Conservation (phyloP, 1,140 invertebrate species). For the Homalodisca vitripennis region DNA sequence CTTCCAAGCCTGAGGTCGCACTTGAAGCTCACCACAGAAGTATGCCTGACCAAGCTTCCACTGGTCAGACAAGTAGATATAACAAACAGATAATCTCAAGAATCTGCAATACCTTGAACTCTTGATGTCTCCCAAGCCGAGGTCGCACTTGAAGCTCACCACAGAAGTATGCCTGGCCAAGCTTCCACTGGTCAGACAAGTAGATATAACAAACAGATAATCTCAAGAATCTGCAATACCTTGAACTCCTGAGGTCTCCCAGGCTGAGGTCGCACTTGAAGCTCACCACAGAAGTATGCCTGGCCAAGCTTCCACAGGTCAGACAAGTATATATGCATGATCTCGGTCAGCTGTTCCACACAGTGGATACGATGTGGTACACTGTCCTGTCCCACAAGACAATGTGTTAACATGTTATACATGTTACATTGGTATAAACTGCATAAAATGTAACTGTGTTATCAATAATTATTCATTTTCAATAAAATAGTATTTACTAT, state of each 20-base stretch:
- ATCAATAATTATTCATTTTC: too few relatives aligned
- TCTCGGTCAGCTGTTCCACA: constrained; percentile 70
- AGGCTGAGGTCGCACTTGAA: constrained; percentile 68
- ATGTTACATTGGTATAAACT: too few relatives aligned
- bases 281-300: constrained; percentile 82
- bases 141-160: constrained; percentile 75
- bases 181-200: constrained; percentile 86
- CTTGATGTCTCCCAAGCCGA: too few relatives aligned
- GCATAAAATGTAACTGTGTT: too few relatives aligned
- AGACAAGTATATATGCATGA: constrained; percentile 68
- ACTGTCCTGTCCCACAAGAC: constrained; percentile 32
- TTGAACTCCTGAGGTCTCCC: constrained; percentile 70
- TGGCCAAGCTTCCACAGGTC: constrained; percentile 89
- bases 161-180: constrained; percentile 86
- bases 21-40: constrained; percentile 78
- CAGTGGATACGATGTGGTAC: constrained; percentile 58
- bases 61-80: constrained; percentile 82
- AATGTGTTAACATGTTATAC: too few relatives aligned
- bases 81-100: too few relatives aligned
- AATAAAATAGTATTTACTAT: too few relatives aligned
- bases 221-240: too few relatives aligned
- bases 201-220: too few relatives aligned
- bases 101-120: too few relatives aligned
- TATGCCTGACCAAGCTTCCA: constrained; percentile 90
- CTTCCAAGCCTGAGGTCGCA: constrained; percentile 53